A percentile compares a stretch with the other conserved stretches of the same genome.
phyloP scores from a whole-genome alignment of 2,888 invertebrate genomes.

The Corythucha ciliata region DNA sequence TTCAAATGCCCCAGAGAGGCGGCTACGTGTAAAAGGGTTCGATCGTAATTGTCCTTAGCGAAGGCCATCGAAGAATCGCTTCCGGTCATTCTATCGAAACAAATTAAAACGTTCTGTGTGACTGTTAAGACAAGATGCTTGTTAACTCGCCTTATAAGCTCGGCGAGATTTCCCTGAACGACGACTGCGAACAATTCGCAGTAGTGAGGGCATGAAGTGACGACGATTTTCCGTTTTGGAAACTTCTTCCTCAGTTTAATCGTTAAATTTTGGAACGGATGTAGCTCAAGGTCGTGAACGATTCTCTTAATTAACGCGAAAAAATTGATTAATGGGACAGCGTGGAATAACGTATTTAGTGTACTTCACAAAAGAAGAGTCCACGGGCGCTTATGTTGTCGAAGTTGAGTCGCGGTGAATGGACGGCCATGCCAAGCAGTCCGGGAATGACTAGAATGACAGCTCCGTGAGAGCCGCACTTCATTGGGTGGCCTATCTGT shows the following conservation, averaged over 20 bases:
- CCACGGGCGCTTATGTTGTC: constrained; percentile 5
- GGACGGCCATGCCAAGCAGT: constrained; percentile 7
- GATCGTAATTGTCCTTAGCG: constrained; percentile 4
- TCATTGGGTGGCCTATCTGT: constrained; percentile 8
- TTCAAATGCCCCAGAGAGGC: constrained; percentile 1
- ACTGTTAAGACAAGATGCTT: neutral
- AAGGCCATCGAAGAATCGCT: neutral
- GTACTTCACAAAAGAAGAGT: neutral
- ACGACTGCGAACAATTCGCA: constrained; percentile 15
- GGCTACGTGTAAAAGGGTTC: constrained; percentile 15
- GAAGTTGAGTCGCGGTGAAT: constrained; percentile 3
- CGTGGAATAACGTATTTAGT: too few relatives aligned
- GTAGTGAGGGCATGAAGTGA: constrained; percentile 2
- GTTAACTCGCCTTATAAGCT: neutral
- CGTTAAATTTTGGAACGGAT: constrained; percentile 10
- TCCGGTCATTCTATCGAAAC: neutral
- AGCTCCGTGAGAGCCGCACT: constrained; percentile 5
- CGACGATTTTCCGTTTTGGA: constrained; percentile 2
- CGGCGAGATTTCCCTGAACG: neutral
- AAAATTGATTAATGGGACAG: too few relatives aligned
- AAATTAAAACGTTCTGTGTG: too few relatives aligned
- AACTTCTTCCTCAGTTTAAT: constrained; percentile 7
- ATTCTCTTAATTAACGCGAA: constrained; percentile 6
- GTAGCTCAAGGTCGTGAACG: constrained; percentile 2
- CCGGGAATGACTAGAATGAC: constrained; percentile 11